These are phyloP conservation scores for Lontra canadensis DNA, from an alignment of 2,113 vertebrate species.

Conservation along the genomic window DNA sequence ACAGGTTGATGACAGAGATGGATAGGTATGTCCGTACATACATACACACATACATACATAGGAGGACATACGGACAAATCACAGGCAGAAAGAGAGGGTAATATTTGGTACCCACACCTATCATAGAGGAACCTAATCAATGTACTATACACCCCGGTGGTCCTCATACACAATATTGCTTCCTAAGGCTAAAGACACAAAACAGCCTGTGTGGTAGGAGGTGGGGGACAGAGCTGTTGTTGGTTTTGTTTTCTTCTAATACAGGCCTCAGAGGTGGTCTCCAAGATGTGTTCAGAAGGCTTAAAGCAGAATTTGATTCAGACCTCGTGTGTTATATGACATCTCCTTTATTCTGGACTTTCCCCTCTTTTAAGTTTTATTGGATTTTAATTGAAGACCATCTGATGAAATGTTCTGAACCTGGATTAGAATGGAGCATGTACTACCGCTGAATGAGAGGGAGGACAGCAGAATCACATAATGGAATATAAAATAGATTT, in stretches of 20 bases:
- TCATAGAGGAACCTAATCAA: background rate
- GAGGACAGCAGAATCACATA: constrained; percentile 56
- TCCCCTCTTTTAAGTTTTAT: constrained; percentile 71
- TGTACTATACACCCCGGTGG: background rate
- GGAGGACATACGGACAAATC: background rate
- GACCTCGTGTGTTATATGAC: background rate
- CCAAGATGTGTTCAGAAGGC: constrained; percentile 17
- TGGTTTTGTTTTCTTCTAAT: constrained; percentile 44
- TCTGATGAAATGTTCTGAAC: constrained; percentile 70
- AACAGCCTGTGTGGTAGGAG: background rate
- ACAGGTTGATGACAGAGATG: background rate
- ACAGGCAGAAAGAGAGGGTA: background rate
- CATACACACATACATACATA: background rate
- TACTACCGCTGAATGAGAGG: constrained; percentile 59
- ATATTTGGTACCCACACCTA: background rate
- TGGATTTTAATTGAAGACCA: constrained; percentile 75
- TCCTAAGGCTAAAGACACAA: constrained; percentile 51
- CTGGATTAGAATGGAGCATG: constrained; percentile 59
- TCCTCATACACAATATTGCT: background rate
- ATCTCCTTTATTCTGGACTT: constrained; percentile 51
- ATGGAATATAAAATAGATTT: constrained; percentile 77
- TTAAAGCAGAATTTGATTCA: constrained; percentile 54
- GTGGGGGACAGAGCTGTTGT: background rate
- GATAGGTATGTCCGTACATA: no score
- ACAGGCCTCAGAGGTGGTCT: background rate